Evolutionary conservation across 1,140 invertebrate genomes (phyloP).

Genomic region (Monochamus saltuarius): DNA sequence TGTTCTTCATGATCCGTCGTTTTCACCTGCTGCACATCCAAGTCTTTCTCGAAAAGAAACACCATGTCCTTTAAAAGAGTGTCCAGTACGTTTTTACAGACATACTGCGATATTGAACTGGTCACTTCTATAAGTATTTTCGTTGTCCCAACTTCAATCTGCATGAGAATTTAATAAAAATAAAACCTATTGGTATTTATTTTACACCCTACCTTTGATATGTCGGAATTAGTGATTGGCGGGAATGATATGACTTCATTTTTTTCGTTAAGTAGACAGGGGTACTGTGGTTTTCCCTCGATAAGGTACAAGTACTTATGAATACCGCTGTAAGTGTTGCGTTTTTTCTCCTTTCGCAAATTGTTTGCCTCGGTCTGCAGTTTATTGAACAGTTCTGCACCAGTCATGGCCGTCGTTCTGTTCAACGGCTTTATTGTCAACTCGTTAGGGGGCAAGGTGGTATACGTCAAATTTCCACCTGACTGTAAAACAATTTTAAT

Average conservation of each 20-base stretch:
- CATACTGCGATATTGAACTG: constrained; percentile 62
- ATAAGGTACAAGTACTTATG: constrained; percentile 79
- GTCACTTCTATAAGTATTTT: constrained; percentile 79
- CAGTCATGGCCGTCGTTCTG: constrained; percentile 61
- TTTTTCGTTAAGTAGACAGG: constrained; percentile 65
- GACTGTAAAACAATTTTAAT: constrained; percentile 27
- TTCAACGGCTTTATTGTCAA: constrained; percentile 68
- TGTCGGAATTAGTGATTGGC: constrained; percentile 79
- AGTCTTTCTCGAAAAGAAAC: constrained; percentile 54
- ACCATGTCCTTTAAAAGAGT: constrained; percentile 65
- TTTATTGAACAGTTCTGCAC: constrained; percentile 64
- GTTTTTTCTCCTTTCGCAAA: constrained; percentile 74
- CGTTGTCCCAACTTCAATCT: constrained; percentile 65
- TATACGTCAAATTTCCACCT: constrained; percentile 65
- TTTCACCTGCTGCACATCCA: constrained; percentile 68
- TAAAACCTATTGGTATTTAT: background rate
- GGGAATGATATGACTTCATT: constrained; percentile 76
- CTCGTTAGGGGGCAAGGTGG: constrained; percentile 60
- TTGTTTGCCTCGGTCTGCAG: constrained; percentile 74
- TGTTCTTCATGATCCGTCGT: constrained; percentile 68
- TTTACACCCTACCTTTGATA: constrained; percentile 64
- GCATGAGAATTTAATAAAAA: constrained; percentile 24
- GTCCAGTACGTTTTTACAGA: constrained; percentile 72
- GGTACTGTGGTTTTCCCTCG: constrained; percentile 71
- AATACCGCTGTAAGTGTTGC: constrained; percentile 76